Conservation (phyloP, 2,888 invertebrate species). For the Torymus auratus region DNA sequence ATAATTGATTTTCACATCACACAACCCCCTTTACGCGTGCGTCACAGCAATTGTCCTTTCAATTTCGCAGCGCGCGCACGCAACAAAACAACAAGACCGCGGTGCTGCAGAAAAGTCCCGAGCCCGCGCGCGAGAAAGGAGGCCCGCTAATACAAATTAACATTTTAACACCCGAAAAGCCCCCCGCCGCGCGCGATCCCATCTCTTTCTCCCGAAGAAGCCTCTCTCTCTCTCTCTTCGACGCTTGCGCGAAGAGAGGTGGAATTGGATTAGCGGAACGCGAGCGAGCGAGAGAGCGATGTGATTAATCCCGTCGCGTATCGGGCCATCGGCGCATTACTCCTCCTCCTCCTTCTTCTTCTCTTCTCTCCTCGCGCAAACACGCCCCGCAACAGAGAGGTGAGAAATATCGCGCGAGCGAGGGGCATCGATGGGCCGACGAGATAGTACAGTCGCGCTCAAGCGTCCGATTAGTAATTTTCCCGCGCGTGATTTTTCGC, state of each 20-base stretch:
- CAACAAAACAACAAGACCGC: background rate
- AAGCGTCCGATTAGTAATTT: slow-evolving; percentile 58
- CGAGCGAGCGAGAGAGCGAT: slow-evolving; percentile 72
- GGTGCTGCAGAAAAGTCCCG: background rate
- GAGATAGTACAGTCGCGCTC: slow-evolving; percentile 31
- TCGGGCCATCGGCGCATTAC: slow-evolving; percentile 66
- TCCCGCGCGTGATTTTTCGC: slow-evolving; percentile 39
- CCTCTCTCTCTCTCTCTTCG: slow-evolving; percentile 44
- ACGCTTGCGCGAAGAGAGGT: slow-evolving; percentile 65
- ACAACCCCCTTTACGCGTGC: background rate
- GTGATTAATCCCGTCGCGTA: slow-evolving; percentile 74
- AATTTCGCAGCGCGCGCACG: slow-evolving; percentile 22
- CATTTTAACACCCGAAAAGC: slow-evolving; percentile 69
- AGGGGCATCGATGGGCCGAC: slow-evolving; percentile 27
- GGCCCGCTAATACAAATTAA: slow-evolving; percentile 64
- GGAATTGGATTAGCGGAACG: slow-evolving; percentile 73
- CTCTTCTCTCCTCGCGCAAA: slow-evolving; percentile 54
- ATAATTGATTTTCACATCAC: slow-evolving; percentile 1
- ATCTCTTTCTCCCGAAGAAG: no score
- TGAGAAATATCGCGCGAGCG: slow-evolving; percentile 25
- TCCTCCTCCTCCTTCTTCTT: slow-evolving; percentile 38
- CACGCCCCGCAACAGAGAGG: slow-evolving; percentile 61
- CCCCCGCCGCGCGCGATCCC: slow-evolving; percentile 55
- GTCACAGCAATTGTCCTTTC: slow-evolving; percentile 39
- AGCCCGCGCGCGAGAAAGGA: background rate